Evolutionary conservation across 2,797 vertebrate species (phyloP).

Genomic region (Malurus leucopterus): DNA sequence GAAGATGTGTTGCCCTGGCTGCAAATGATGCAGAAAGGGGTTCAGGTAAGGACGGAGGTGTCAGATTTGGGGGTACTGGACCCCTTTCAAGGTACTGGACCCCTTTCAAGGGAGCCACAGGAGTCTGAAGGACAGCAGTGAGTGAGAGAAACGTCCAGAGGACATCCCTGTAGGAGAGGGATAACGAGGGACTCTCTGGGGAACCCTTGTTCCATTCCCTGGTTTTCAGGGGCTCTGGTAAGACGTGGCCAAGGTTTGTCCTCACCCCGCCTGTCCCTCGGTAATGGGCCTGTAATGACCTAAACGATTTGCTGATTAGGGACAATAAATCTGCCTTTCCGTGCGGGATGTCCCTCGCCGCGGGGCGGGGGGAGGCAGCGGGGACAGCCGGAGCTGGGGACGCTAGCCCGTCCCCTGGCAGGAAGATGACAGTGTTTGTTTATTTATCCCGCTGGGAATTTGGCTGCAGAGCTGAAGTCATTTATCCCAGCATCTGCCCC

Average conservation of each 20-base stretch:
- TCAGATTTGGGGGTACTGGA: not conserved
- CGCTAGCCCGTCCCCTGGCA: not conserved
- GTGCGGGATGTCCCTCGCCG: conserved; percentile 40
- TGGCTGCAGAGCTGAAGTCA: not conserved
- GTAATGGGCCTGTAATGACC: conserved; percentile 88
- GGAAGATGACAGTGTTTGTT: not conserved
- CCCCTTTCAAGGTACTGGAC: not conserved
- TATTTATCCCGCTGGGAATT: not conserved
- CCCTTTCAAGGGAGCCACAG: not conserved
- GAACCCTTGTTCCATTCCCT: conserved; percentile 31
- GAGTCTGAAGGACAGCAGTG: not conserved
- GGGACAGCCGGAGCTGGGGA: not conserved
- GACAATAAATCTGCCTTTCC: conserved; percentile 89
- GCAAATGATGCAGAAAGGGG: not conserved
- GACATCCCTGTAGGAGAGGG: not conserved
- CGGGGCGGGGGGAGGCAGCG: not conserved
- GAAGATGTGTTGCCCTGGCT: accelerated
- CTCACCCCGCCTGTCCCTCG: conserved; percentile 73
- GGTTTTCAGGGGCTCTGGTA: conserved; percentile 67
- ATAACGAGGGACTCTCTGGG: not conserved
- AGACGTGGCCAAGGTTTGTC: conserved; percentile 61
- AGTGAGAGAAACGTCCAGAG: not conserved
- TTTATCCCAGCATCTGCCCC: not conserved
- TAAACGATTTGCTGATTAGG: conserved; percentile 90
- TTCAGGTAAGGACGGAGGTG: not conserved